A percentile compares a stretch with the other conserved stretches of the same genome.
phyloP scores from a whole-genome alignment of 2,797 vertebrate genomes.

The Crenuchus spilurus region DNA sequence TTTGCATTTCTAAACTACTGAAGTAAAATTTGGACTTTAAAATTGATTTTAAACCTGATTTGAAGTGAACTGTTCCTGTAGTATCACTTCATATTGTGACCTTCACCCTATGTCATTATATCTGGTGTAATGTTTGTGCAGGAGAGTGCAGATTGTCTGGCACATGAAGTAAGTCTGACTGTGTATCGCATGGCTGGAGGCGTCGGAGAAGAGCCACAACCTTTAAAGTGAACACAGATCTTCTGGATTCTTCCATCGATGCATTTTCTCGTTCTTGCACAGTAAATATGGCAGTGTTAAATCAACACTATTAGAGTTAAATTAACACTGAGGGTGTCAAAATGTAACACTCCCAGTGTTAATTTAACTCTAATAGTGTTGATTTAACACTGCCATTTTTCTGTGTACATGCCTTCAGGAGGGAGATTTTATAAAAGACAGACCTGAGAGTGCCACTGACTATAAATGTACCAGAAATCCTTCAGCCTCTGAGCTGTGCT shows the following conservation, averaged over 20 bases:
- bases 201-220: conserved; percentile 82
- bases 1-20: no score
- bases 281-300: no score
- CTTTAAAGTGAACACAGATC: conserved; percentile 59
- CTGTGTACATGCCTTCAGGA: not conserved
- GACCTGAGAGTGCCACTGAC: not conserved
- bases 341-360: no score
- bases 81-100: not conserved
- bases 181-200: conserved; percentile 89
- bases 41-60: no score
- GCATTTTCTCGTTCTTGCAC: no score
- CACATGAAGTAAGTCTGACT: conserved; percentile 87
- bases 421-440: not conserved
- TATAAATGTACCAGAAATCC: not conserved
- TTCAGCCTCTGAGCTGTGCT: not conserved
- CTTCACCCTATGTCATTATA: not conserved
- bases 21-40: no score
- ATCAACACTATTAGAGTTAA: no score
- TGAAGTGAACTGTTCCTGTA: no score
- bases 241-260: no score
- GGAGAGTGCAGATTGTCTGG: conserved; percentile 87
- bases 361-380: no score
- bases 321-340: no score
- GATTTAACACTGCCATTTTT: no score
- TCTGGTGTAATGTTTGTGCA: conserved; percentile 61